phyloP scores from a whole-genome alignment of 2,888 invertebrate species.

The Caenorhabditis zanzibari region DNA sequence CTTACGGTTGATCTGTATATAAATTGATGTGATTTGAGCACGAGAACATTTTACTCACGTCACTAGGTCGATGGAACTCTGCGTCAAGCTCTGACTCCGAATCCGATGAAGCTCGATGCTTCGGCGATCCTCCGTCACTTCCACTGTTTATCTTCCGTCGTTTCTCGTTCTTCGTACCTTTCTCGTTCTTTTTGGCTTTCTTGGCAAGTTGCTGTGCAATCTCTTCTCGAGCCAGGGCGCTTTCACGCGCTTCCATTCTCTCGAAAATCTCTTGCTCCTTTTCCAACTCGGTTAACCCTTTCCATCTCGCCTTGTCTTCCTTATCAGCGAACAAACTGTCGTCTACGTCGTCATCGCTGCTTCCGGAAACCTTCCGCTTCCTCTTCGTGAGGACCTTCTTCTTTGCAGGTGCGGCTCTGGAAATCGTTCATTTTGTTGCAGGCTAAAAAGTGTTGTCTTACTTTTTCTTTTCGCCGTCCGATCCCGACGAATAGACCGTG shows the following conservation, averaged over 20 bases:
- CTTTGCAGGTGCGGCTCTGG: constrained; percentile 35
- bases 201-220: constrained; percentile 62
- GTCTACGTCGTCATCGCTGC: constrained; percentile 64
- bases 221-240: constrained; percentile 88
- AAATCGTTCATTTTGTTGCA: not conserved
- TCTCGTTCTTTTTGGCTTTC: constrained; percentile 55
- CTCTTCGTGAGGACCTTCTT: constrained; percentile 55
- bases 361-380: constrained; percentile 46
- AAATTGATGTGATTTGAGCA: not conserved
- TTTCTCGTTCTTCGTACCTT: constrained; percentile 57
- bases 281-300: constrained; percentile 96
- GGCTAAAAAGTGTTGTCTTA: constrained; percentile 11
- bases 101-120: constrained; percentile 12
- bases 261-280: constrained; percentile 97
- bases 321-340: constrained; percentile 92
- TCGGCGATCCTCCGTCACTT: constrained; percentile 34
- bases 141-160: constrained; percentile 87
- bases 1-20: constrained; percentile 72
- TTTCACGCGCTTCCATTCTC: constrained; percentile 94
- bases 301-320: constrained; percentile 92
- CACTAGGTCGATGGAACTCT: constrained; percentile 71
- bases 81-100: constrained; percentile 65
- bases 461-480: constrained; percentile 41
- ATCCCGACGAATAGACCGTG: constrained; percentile 41
- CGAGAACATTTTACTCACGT: constrained; percentile 40